Conservation (phyloP, 2,888 invertebrate genomes). For the Nineta flava region DNA sequence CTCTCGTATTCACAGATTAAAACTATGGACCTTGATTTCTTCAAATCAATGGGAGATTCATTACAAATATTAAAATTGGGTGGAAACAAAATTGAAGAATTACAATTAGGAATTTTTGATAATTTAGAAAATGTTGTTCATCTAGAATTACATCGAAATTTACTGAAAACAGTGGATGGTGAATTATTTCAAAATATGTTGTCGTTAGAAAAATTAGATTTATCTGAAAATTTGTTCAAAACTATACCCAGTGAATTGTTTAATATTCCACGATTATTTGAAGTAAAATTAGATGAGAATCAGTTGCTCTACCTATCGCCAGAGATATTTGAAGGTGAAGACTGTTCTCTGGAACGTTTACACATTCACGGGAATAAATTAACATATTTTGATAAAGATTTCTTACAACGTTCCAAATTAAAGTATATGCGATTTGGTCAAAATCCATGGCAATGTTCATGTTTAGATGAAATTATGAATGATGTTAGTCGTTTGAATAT, state of each 20-base stretch:
- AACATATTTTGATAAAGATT: background rate
- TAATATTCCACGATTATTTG: background rate
- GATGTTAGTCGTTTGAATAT: background rate
- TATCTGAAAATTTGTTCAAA: slow-evolving; percentile 14
- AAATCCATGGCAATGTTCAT: background rate
- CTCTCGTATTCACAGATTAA: background rate
- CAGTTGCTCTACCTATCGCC: background rate
- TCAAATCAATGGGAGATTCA: slow-evolving; percentile 9
- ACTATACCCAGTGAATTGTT: background rate
- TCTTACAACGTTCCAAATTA: background rate
- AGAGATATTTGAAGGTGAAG: background rate
- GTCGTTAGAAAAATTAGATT: slow-evolving; percentile 14
- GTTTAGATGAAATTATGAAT: background rate
- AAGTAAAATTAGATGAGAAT: background rate
- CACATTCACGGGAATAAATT: background rate
- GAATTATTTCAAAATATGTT: slow-evolving; percentile 13
- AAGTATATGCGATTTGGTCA: background rate
- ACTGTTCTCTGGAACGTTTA: background rate
- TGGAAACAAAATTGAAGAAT: slow-evolving; percentile 13
- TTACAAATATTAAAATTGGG: slow-evolving; percentile 12
- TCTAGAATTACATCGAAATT: slow-evolving; percentile 14
- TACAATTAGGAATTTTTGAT: slow-evolving; percentile 12
- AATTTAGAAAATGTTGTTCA: background rate
- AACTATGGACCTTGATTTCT: background rate
- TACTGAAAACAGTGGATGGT: slow-evolving; percentile 13